Base-by-base conservation (phyloP, 2,113 vertebrate genomes). In the Tupaia chinensis region DNA sequence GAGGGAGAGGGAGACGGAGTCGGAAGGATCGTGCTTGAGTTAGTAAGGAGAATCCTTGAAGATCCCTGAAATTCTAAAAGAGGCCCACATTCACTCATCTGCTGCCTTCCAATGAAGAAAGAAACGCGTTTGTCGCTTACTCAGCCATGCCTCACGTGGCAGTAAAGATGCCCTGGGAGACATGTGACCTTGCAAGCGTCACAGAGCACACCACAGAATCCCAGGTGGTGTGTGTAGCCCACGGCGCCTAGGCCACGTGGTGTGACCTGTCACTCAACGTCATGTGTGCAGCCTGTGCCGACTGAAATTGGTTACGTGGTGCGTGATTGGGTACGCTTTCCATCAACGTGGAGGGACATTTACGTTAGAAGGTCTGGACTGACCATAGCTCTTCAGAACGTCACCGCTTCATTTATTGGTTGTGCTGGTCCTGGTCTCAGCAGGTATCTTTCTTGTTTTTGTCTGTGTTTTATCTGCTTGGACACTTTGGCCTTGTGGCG, bases 11-110 rank as follows among this genome's bases (percentile, higher is more conserved):
- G 61, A 68, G 27, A n/a, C 15, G n/a, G 58, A 44, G 61, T n/a
- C 15, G n/a, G 58, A 44, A 54, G 74, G 16, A 61, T 89, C 34
- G 91, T 13, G 58, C 27, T 4, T 85, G 44, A 87, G 44, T 77
- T 92, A 82, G 34, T 74, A 61, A 95, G 87, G 69, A 78, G 56
- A 72, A 32, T 93, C 70, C 92, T 90, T 89, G 76, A 95, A 80
- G 68, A 16, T 76, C 6, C 12, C 53, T 90, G 72, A 60, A 1
- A 70, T 79, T 95, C 72, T 84, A 72, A 88, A 87, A 68, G 29
- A 94, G 91, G 61, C 60, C 9, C 32, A 73, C 29, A 74, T 22
- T 93, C 53, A 56, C 76, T 44, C 72, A 10, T 54, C 63, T 90
- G 58, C 25, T 53, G 66, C 60, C 9, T 79, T 25, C 91, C 34